phyloP scores from a whole-genome alignment of 2,797 vertebrate species.

The Caiman crocodilus region DNA sequence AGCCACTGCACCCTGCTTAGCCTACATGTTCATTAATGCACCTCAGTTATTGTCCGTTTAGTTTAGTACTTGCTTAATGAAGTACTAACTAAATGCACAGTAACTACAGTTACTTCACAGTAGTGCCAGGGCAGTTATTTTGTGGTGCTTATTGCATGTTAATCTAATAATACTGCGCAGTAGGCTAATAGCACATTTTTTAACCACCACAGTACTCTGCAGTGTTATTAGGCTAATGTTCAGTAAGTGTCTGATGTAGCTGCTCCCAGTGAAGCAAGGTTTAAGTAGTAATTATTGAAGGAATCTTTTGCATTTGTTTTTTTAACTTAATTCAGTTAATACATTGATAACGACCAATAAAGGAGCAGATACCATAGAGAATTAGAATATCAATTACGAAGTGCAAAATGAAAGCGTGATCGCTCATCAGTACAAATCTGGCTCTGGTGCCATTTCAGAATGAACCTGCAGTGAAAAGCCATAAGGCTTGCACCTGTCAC shows the following conservation, averaged over 20 bases:
- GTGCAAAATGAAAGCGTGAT: constrained; percentile 26
- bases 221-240: no score
- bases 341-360: neutral
- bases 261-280: fast-evolving
- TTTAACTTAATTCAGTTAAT: neutral
- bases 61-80: no score
- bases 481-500: constrained; percentile 74
- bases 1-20: no score
- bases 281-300: neutral
- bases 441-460: constrained; percentile 12
- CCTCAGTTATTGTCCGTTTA: no score
- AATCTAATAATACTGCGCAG: no score
- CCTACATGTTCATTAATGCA: no score
- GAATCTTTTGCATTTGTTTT: neutral
- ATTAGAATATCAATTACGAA: neutral
- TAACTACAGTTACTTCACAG: no score
- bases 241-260: neutral
- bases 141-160: no score
- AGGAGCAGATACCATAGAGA: neutral
- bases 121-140: no score
- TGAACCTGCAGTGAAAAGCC: constrained; percentile 38
- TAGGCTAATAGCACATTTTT: no score
- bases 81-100: no score
- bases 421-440: neutral
- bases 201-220: no score